phyloP scores from a whole-genome alignment of 2,797 vertebrate genomes.

The Odontamblyopus rebecca region DNA sequence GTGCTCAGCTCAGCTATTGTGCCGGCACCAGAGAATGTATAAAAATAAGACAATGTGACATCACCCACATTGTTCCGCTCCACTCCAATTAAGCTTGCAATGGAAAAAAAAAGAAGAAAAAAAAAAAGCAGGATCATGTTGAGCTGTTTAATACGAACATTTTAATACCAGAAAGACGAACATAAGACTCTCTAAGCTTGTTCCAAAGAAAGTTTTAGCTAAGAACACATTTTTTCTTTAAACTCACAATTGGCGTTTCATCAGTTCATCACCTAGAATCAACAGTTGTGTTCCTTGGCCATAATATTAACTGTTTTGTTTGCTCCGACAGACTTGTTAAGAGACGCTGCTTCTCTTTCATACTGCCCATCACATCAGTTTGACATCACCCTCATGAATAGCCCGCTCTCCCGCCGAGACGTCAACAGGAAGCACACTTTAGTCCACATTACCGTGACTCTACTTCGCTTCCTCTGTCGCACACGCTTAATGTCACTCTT shows the following conservation, averaged over 20 bases:
- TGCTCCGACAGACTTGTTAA: not conserved
- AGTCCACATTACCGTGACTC: constrained; percentile 28
- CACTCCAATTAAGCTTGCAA: too few relatives aligned
- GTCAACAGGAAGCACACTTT: constrained; percentile 55
- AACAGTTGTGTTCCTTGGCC: not conserved
- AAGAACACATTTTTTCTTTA: not conserved
- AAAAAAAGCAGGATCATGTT: too few relatives aligned
- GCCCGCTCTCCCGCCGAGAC: constrained; percentile 17
- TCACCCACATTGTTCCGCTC: too few relatives aligned
- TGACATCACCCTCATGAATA: constrained; percentile 30
- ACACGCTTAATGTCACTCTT: constrained; percentile 21
- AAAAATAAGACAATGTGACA: too few relatives aligned
- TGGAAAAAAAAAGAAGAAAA: too few relatives aligned
- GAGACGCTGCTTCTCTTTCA: not conserved
- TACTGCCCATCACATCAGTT: constrained; percentile 22
- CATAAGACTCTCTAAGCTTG: too few relatives aligned
- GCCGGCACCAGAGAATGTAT: too few relatives aligned
- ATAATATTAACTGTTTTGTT: not conserved
- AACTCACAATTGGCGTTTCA: too few relatives aligned
- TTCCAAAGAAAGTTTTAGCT: too few relatives aligned
- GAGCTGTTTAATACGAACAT: too few relatives aligned
- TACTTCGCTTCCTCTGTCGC: not conserved
- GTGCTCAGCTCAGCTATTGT: too few relatives aligned
- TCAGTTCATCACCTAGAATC: not conserved
- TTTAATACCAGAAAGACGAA: too few relatives aligned